These are phyloP conservation scores for Phyto melanocephala DNA, from an alignment of 2,888 invertebrate genomes.

Conservation along the genomic window DNA sequence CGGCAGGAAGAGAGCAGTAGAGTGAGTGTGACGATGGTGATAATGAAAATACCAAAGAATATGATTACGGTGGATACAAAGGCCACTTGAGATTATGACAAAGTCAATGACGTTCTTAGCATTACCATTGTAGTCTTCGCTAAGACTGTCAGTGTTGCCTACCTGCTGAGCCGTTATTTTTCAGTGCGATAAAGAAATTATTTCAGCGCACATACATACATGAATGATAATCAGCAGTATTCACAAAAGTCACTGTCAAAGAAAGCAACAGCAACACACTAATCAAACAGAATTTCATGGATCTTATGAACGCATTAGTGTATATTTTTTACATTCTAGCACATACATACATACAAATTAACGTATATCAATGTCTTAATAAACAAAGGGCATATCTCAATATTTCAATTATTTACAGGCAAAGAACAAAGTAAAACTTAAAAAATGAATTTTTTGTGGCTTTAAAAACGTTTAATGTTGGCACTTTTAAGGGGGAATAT, in stretches of 20 bases:
- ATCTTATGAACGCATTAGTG: background rate
- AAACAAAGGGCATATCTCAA: too few species aligned
- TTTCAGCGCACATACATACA: conserved; percentile 28
- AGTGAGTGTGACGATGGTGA: background rate
- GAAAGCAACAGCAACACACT: too few species aligned
- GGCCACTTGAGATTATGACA: conserved; percentile 60
- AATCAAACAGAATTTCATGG: conserved; percentile 9
- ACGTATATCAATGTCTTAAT: too few species aligned
- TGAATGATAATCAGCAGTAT: conserved; percentile 45
- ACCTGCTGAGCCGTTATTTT: conserved; percentile 43
- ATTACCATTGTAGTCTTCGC: conserved; percentile 13
- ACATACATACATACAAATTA: background rate
- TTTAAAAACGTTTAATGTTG: too few species aligned
- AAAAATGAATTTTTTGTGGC: too few species aligned
- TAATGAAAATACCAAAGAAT: conserved; percentile 17
- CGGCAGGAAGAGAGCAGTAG: background rate
- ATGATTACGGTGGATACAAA: conserved; percentile 43
- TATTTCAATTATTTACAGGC: too few species aligned
- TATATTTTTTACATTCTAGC: background rate
- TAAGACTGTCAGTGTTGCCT: conserved; percentile 39
- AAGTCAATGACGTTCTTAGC: conserved; percentile 48
- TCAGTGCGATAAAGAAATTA: conserved; percentile 35
- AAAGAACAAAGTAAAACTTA: too few species aligned
- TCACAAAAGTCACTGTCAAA: conserved; percentile 8
- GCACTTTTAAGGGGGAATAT: too few species aligned